A percentile compares a stretch with the other conserved stretches of the same genome.
phyloP scores from a whole-genome alignment of 2,888 invertebrate species.

The Phragmatobia fuliginosa region DNA sequence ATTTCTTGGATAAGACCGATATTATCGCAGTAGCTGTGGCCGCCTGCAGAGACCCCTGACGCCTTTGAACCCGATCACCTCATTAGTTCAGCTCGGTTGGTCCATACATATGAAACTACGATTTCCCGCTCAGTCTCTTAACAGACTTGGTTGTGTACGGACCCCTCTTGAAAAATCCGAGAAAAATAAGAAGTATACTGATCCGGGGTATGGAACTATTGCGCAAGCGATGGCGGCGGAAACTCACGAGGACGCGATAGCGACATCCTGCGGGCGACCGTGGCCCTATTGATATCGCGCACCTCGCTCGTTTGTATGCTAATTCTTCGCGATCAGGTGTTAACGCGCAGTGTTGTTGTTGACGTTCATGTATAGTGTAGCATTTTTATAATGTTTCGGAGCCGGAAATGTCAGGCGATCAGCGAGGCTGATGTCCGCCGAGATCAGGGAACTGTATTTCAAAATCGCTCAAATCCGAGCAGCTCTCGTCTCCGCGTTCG shows the following conservation, averaged over 20 bases:
- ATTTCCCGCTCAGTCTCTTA: slow-evolving; percentile 76
- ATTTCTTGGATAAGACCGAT: slow-evolving; percentile 47
- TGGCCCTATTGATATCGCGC: slow-evolving; percentile 81
- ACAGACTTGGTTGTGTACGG: slow-evolving; percentile 76
- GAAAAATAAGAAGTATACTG: slow-evolving; percentile 56
- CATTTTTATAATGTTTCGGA: slow-evolving; percentile 72
- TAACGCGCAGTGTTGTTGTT: slow-evolving; percentile 67
- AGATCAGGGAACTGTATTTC: slow-evolving; percentile 83
- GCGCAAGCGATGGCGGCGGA: slow-evolving; percentile 80
- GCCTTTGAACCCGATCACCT: slow-evolving; percentile 84
- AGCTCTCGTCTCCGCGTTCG: slow-evolving; percentile 87
- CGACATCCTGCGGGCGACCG: slow-evolving; percentile 83
- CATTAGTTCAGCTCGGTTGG: slow-evolving; percentile 81
- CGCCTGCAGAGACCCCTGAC: slow-evolving; percentile 72
- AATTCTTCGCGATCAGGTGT: slow-evolving; percentile 72
- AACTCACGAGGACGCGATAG: slow-evolving; percentile 77
- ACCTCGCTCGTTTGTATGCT: slow-evolving; percentile 78
- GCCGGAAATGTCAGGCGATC: slow-evolving; percentile 76
- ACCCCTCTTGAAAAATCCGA: slow-evolving; percentile 63
- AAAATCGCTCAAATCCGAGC: slow-evolving; percentile 79
- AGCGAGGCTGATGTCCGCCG: slow-evolving; percentile 81
- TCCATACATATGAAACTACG: slow-evolving; percentile 70
- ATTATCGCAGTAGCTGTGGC: slow-evolving; percentile 69
- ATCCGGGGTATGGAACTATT: slow-evolving; percentile 60
- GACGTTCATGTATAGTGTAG: slow-evolving; percentile 62